Conservation (phyloP, 2,113 vertebrate genomes). For the Morone chrysops region DNA sequence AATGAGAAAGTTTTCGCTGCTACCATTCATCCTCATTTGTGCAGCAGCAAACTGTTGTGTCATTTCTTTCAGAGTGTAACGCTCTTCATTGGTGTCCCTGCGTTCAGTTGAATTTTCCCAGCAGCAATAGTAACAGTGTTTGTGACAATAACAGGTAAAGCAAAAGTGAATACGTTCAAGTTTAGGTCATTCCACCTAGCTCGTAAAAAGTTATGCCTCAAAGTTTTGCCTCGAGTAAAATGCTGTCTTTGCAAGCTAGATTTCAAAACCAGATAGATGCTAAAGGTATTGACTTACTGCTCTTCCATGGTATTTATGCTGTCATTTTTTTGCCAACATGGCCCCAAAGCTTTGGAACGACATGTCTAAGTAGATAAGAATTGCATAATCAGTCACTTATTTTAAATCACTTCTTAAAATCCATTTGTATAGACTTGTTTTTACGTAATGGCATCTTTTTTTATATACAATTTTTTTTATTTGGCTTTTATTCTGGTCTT, state of each 20-base stretch:
- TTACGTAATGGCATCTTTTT: too few relatives aligned
- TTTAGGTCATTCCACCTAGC: constrained; percentile 1
- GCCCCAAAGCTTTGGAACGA: too few relatives aligned
- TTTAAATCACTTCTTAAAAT: too few relatives aligned
- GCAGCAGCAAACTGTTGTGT: neutral
- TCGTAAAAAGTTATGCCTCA: constrained; percentile 17
- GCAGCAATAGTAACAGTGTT: constrained; percentile 43
- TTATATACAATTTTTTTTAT: too few relatives aligned
- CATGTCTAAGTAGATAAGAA: too few relatives aligned
- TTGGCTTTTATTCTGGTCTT: too few relatives aligned
- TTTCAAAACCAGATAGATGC: neutral
- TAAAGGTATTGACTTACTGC: neutral
- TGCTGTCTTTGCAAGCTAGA: neutral
- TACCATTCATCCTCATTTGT: neutral
- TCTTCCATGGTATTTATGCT: neutral
- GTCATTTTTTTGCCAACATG: too few relatives aligned
- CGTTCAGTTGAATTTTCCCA: neutral
- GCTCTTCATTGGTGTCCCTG: constrained; percentile 5
- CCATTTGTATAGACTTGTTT: too few relatives aligned
- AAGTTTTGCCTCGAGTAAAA: constrained; percentile 17
- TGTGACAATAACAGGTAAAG: constrained; percentile 12
- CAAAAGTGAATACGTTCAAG: neutral
- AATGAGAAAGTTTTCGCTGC: neutral
- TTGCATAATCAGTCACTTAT: too few relatives aligned
- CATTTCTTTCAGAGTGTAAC: neutral